Evolutionary conservation across 2,888 invertebrate genomes (phyloP).

Genomic region (Drosophila picticornis): DNA sequence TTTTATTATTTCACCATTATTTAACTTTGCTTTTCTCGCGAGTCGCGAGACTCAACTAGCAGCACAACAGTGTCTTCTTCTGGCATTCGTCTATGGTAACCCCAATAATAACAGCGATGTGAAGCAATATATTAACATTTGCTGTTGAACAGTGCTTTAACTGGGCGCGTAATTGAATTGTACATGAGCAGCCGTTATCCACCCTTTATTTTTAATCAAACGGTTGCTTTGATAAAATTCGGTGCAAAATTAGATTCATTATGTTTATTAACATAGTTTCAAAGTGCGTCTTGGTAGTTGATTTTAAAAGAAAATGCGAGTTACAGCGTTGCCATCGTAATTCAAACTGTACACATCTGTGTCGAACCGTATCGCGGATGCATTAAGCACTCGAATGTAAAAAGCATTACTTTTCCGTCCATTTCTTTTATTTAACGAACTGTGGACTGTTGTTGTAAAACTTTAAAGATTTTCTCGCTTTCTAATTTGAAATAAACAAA

Average conservation of each 20-base stretch:
- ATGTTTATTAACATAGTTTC: background rate
- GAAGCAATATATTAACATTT: background rate
- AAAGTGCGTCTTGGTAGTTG: background rate
- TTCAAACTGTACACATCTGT: background rate
- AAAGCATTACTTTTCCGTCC: background rate
- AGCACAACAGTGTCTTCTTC: constrained; percentile 45
- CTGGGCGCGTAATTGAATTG: background rate
- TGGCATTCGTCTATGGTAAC: constrained; percentile 26
- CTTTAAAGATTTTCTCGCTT: background rate
- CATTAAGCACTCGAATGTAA: background rate
- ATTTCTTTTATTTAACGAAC: background rate
- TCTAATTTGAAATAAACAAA: background rate
- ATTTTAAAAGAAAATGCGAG: background rate
- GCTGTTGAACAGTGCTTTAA: background rate
- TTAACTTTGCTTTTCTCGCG: constrained; percentile 42
- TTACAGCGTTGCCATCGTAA: background rate
- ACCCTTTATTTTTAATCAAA: background rate
- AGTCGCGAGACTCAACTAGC: constrained; percentile 36
- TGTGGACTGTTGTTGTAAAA: background rate
- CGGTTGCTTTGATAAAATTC: background rate
- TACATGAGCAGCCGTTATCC: background rate
- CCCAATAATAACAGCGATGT: constrained; percentile 15
- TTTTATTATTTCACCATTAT: constrained; percentile 46
- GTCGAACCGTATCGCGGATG: background rate
- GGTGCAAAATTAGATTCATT: background rate